Evolutionary conservation across 2,888 invertebrate genomes (phyloP), one percentile per base, ranked within the genome.

Genomic region (Trichopria drosophilae): DNA sequence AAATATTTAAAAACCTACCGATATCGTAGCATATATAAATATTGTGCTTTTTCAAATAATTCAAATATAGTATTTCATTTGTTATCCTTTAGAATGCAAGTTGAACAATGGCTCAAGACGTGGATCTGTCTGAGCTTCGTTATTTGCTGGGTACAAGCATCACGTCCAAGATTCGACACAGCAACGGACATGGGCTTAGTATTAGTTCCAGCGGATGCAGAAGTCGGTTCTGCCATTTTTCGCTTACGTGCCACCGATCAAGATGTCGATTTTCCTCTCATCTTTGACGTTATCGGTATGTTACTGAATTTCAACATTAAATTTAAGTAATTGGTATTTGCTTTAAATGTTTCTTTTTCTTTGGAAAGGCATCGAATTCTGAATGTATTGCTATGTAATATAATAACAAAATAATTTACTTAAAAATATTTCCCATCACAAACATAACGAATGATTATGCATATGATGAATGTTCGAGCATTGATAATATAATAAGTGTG

Each of bases 241-340:
- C 82, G 92, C 66, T 82, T 93, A 64, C 84, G 91, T 68, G 93
- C 91, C 56, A 88, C 88, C 62, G 93, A 93, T 75, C 87, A 90
- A 51, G 88, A 90, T 76, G 89, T 88, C 74, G 90, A 91, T 77
- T 92, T 90, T 77, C 93, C 93, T 51, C 78, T 93, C 64, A 81
- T 84, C 61, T 93, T 93, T 77, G 86, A 88, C 66, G 82, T 90
- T 59, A 83, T 85, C 59, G 86, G 86, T 83, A 76, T 77, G 12
- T 1, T 10, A 18, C 2, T n/a, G n/a, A n/a, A n/a, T n/a, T n/a
- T n/a, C n/a, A n/a, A n/a, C n/a, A n/a, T n/a, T n/a, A n/a, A n/a
- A n/a, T n/a, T n/a, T n/a, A n/a, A n/a, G n/a, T n/a, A n/a, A n/a
- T n/a, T n/a, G n/a, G n/a, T n/a, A n/a, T 10, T 48, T 1, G 15